These are phyloP conservation scores for Psammodynastes pulverulentus DNA, from an alignment of 2,113 vertebrate species.

Conservation along the genomic window DNA sequence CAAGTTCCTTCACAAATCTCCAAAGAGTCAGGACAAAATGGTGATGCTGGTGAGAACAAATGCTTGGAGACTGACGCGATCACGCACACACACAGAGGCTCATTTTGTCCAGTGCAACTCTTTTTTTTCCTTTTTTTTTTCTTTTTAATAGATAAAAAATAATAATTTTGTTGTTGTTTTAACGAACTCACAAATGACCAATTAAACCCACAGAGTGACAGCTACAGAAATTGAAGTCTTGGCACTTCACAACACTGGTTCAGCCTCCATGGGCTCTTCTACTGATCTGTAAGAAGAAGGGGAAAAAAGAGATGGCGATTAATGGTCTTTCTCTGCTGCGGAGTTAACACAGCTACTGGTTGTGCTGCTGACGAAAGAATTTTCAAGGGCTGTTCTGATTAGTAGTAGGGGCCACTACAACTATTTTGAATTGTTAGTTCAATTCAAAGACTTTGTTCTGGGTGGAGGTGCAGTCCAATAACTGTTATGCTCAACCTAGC, in stretches of 20 bases:
- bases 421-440: too few relatives aligned
- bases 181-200: conserved; percentile 72
- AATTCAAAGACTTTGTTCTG: neutral
- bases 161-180: conserved; percentile 44
- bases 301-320: neutral
- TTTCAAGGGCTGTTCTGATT: neutral
- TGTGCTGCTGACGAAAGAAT: neutral
- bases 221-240: conserved; percentile 47
- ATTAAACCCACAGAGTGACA: conserved; percentile 58
- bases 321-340: neutral
- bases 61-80: conserved; percentile 62
- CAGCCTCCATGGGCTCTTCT: conserved; percentile 92
- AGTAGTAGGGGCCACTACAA: too few relatives aligned
- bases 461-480: neutral
- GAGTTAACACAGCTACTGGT: neutral
- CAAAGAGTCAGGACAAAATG: conserved; percentile 30
- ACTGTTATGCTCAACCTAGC: neutral
- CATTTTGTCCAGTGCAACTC: conserved; percentile 60
- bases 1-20: conserved; percentile 3
- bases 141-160: conserved; percentile 79
- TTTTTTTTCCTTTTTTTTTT: conserved; percentile 36
- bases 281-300: conserved; percentile 64
- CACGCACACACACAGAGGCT: conserved; percentile 53
- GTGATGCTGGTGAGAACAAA: conserved; percentile 35
- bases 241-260: conserved; percentile 78